Base-by-base conservation (phyloP, 2,888 invertebrate species). In the Chrysina gloriosa region DNA sequence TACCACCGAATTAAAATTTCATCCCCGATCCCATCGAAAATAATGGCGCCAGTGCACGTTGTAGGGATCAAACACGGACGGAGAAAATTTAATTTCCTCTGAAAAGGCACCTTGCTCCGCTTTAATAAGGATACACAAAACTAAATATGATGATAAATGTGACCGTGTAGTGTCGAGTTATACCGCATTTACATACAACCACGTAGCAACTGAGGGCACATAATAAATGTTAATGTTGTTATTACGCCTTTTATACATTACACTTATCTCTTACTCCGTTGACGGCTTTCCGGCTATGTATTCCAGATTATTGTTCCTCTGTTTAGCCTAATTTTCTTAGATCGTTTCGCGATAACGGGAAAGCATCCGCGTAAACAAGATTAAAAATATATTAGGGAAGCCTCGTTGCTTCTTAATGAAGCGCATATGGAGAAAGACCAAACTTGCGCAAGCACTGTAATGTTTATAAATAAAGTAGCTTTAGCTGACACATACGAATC, bases 221-320 rank as follows among this genome's bases (percentile, higher is more conserved):
- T 61, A 61, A n/a, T 45, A 27, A 61, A 61, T 61, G 58, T 45
- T 61, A 61, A 61, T 61, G 42, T 61, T 61, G 19, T 42, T 61
- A 61, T 61, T 61, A 61, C 42, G 19, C 27, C 25, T 19, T 34
- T 27, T 45, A 42, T n/a, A n/a, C 42, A 29, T 52, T 52, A 52
- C 58, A 42, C 42, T 61, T 61, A 61, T 61, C 58, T 61, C 27
- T 27, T 42, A 25, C 21, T 25, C 25, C 6, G 27, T 9, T 61
- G 29, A 61, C 27, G 58, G 9, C 29, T 61, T 61, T 29, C 58
- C 42, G 58, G 58, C 11, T 19, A 42, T 42, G 42, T 42, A 61
- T 61, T 58, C 14, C 23, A 27, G 58, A 45, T 61, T 61, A 61
- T 61, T 61, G 14, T 45, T 42, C 7, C 58, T 61, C 58, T 61